Evolutionary conservation across 1,140 invertebrate genomes (phyloP), one percentile per base, ranked within the genome.

Genomic region (Mamestra configurata): DNA sequence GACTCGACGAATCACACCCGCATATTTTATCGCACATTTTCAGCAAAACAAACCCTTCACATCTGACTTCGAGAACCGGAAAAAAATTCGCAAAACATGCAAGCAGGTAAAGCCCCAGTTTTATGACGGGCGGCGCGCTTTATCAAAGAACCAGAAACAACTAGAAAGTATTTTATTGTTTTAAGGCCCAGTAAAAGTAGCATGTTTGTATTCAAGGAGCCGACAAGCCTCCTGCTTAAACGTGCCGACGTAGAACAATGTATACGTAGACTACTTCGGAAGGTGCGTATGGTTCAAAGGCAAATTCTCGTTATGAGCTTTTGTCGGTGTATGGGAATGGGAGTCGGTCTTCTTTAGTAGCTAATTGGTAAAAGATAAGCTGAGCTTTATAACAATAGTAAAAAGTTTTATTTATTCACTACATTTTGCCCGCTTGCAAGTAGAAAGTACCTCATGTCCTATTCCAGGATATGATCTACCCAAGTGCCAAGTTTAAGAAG

Each of bases 131-230:
- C 80, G 77, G 82, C 80, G 53, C 57, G 57, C 24, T 27, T 27
- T n/a, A n/a, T 22, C 13, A 35, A 24, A 13, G 37, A 64, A 27
- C 81, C 64, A 80, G 70, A 81, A 40, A 22, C n/a, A 79, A 82
- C 82, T 83, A 89, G 84, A 88, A 88, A 85, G 80, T 80, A 76
- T 64, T 84, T 87, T 88, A 92, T 91, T 92, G 86, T 91, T 92
- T 91, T 92, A 91, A 73, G 73, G 79, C 64, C 79, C 76, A 82
- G 79, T 89, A 91, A 90, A 88, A 27, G n/a, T 37, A 49, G 51
- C 82, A 79, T 88, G 81, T 88, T 89, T 90, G 80, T 86, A 81
- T 84, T 81, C 81, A 89, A 91, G 64, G 80, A 79, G 85, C 88
- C 88, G 85, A 87, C 89, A 88, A 88, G 86, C 88, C 89, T 88